phyloP scores from a whole-genome alignment of 2,797 vertebrate genomes.

The Gymnothorax reevesii region DNA sequence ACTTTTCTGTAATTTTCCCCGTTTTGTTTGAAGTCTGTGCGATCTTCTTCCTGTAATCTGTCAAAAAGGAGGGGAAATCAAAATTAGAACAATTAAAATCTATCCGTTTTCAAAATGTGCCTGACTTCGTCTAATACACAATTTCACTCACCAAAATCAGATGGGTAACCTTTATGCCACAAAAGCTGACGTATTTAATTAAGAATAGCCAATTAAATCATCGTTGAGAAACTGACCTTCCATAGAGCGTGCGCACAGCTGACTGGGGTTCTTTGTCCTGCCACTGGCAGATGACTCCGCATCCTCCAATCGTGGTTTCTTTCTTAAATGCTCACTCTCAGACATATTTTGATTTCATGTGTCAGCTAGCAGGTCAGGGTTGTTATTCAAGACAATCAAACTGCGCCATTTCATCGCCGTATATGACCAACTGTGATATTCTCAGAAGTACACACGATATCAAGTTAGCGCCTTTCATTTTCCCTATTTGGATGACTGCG shows the following conservation, averaged over 20 bases:
- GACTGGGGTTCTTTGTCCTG: neutral
- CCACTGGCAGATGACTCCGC: neutral
- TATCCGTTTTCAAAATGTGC: neutral
- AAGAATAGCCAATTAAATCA: neutral
- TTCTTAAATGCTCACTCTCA: conserved; percentile 20
- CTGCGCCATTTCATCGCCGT: neutral
- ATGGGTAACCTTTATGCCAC: neutral
- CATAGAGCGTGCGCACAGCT: neutral
- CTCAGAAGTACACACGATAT: neutral
- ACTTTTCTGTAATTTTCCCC: neutral
- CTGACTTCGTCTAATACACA: conserved; percentile 31
- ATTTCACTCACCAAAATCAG: neutral
- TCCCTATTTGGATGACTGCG: neutral
- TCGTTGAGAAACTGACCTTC: neutral
- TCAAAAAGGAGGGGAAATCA: neutral
- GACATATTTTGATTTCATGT: conserved; percentile 17
- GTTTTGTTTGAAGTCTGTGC: neutral
- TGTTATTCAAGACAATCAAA: neutral
- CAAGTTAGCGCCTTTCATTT: neutral
- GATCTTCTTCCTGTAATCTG: conserved; percentile 17
- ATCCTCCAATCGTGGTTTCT: conserved; percentile 33
- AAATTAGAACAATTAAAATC: neutral
- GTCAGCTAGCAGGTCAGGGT: neutral
- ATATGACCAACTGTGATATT: neutral
- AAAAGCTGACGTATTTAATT: neutral